Conservation (phyloP, 2,888 invertebrate species). For the Ceriagrion tenellum region DNA sequence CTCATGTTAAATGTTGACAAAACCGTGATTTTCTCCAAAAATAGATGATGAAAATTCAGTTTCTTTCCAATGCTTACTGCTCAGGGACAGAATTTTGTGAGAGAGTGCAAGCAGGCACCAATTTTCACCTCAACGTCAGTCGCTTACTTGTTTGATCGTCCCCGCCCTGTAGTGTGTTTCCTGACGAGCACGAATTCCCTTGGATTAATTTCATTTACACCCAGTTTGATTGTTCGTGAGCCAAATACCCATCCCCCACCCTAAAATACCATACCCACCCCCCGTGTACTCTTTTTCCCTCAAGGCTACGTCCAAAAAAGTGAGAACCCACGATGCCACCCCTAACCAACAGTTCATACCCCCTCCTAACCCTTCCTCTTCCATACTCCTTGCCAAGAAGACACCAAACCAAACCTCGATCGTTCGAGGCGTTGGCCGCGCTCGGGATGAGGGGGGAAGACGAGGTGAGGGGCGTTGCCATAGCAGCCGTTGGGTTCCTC, state of each 20-base stretch:
- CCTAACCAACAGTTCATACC: background rate
- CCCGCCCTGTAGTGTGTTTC: background rate
- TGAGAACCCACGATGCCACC: background rate
- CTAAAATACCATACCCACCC: too few relatives aligned
- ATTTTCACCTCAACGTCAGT: background rate
- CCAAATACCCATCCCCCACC: background rate
- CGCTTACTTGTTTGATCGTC: background rate
- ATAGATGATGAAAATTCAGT: background rate
- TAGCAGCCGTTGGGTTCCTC: background rate
- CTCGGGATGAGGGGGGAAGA: background rate
- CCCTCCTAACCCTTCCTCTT: background rate
- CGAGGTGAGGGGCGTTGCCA: conserved; percentile 7
- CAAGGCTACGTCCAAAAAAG: background rate
- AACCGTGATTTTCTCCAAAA: background rate
- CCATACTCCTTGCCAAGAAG: background rate
- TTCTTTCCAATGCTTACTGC: too few relatives aligned
- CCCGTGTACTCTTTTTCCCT: background rate
- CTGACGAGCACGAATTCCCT: background rate
- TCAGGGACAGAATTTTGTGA: too few relatives aligned
- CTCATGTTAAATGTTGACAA: too few relatives aligned
- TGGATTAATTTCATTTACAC: conserved; percentile 7
- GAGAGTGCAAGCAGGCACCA: background rate
- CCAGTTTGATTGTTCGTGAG: conserved; percentile 34
- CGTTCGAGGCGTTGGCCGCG: background rate
- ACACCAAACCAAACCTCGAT: background rate